Conservation (phyloP, 2,113 vertebrate species). For the Turdus rufiventris region DNA sequence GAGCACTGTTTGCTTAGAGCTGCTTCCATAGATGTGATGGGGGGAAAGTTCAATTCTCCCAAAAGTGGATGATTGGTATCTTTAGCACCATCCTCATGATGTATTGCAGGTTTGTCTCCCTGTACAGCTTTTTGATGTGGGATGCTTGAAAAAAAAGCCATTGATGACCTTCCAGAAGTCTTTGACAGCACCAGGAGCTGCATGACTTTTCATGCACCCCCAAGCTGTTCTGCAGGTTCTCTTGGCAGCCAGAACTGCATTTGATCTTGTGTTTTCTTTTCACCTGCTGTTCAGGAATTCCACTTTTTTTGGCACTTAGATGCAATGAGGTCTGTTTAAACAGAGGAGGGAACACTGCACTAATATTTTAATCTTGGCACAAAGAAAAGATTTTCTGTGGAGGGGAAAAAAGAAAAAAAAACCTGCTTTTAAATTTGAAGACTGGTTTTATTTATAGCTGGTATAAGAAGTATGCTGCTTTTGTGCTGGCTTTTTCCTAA, state of each 20-base stretch:
- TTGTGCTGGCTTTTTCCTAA: neutral
- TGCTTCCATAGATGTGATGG: neutral
- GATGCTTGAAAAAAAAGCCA: neutral
- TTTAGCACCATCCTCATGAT: neutral
- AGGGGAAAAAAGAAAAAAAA: neutral
- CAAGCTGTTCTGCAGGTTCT: slow-evolving; percentile 16
- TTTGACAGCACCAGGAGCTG: neutral
- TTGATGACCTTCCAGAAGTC: slow-evolving; percentile 4
- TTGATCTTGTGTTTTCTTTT: slow-evolving; percentile 48
- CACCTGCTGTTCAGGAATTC: slow-evolving; percentile 61
- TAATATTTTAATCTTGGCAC: slow-evolving; percentile 20
- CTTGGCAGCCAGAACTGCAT: slow-evolving; percentile 23
- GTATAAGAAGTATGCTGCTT: neutral
- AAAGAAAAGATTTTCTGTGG: neutral
- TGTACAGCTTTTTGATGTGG: neutral
- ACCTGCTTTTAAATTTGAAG: neutral
- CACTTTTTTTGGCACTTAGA: slow-evolving; percentile 16
- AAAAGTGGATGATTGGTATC: neutral
- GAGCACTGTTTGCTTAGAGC: neutral
- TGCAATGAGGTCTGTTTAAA: slow-evolving; percentile 15
- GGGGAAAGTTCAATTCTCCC: neutral
- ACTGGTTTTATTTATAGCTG: neutral
- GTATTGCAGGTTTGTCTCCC: neutral
- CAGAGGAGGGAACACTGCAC: neutral
- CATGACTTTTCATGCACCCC: neutral